Conservation (phyloP, 2,888 invertebrate species). For the Leucophenga montana region DNA sequence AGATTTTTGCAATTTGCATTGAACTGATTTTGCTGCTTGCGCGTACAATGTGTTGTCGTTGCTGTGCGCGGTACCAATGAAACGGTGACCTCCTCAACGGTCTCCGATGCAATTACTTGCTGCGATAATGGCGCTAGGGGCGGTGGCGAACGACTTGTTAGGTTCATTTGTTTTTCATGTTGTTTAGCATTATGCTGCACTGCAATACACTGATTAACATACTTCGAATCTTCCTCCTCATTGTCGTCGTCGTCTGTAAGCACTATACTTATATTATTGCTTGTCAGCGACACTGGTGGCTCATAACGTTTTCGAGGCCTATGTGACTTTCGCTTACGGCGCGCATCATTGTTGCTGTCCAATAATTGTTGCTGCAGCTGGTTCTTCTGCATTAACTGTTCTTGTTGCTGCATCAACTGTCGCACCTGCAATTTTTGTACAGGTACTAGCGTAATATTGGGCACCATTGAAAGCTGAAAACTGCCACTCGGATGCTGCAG, state of each 20-base stretch:
- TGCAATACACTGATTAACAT: neutral
- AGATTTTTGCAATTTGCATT: conserved; percentile 8
- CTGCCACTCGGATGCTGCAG: conserved; percentile 22
- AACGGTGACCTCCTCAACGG: conserved; percentile 67
- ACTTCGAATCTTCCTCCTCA: neutral
- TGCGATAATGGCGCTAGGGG: conserved; percentile 56
- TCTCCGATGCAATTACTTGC: conserved; percentile 38
- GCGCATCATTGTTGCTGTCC: conserved; percentile 21
- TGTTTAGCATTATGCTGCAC: too few relatives aligned
- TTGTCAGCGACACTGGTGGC: conserved; percentile 19
- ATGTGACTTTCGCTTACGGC: conserved; percentile 50
- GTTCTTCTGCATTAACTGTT: conserved; percentile 23
- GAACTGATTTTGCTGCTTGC: conserved; percentile 32
- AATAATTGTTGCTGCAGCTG: conserved; percentile 32
- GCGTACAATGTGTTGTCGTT: conserved; percentile 57
- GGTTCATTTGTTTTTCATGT: neutral
- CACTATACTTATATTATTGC: conserved; percentile 58
- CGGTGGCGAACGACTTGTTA: conserved; percentile 53
- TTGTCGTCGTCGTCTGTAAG: conserved; percentile 64
- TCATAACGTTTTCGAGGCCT: conserved; percentile 47
- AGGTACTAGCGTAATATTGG: conserved; percentile 52
- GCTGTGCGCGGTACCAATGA: conserved; percentile 65
- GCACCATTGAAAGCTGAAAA: conserved; percentile 50
- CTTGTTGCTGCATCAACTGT: neutral
- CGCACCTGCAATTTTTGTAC: neutral